Conservation (phyloP, 1,140 invertebrate genomes). For the Papilio polyxenes region DNA sequence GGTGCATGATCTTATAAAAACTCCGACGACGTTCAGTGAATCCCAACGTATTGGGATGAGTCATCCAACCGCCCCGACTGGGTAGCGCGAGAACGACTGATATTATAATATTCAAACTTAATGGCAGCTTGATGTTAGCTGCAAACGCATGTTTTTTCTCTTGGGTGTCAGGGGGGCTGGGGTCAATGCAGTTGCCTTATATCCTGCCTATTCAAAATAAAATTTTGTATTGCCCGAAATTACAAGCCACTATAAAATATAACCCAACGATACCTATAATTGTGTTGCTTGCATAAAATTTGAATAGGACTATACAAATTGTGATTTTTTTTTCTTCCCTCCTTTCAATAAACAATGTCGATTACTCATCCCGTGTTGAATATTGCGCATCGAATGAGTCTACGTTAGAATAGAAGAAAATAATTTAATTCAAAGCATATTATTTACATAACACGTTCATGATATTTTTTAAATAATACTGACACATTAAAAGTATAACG, state of each 20-base stretch:
- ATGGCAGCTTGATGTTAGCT: neutral
- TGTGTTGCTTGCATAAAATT: neutral
- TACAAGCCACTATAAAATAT: too few relatives aligned
- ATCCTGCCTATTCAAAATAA: too few relatives aligned
- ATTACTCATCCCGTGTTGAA: constrained; percentile 18
- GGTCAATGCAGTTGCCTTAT: too few relatives aligned
- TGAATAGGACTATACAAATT: neutral
- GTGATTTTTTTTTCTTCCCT: neutral
- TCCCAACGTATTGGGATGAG: constrained; percentile 26
- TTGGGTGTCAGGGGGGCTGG: too few relatives aligned
- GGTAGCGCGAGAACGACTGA: neutral
- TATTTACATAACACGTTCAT: constrained; percentile 10
- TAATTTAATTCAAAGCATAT: neutral
- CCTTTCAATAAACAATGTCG: neutral
- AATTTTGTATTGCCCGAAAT: too few relatives aligned
- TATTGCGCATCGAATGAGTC: neutral
- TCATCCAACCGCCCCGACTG: constrained; percentile 12
- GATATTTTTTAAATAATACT: constrained; percentile 20
- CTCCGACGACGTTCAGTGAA: constrained; percentile 32
- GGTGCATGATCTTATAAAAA: constrained; percentile 37
- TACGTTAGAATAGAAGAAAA: constrained; percentile 18
- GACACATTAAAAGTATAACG: constrained; percentile 3
- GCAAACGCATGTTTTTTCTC: neutral
- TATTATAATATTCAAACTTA: constrained; percentile 1
- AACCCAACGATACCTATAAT: too few relatives aligned